These are phyloP conservation scores for Ciconia maguari DNA, from an alignment of 2,113 vertebrate genomes.

Conservation along the genomic window DNA sequence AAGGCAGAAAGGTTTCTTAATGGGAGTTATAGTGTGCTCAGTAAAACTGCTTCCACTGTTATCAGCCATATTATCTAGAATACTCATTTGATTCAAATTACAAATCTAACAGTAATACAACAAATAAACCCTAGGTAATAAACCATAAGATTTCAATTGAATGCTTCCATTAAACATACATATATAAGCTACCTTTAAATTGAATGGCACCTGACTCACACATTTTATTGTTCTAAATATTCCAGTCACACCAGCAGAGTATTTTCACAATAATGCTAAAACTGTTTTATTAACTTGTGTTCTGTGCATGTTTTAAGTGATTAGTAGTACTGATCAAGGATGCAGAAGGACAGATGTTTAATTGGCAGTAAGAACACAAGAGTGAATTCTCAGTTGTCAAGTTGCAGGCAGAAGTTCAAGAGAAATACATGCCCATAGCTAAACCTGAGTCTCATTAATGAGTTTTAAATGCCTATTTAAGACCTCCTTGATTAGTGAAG, in stretches of 20 bases:
- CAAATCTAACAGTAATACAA: neutral
- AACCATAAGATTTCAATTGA: neutral
- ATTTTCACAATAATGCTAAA: neutral
- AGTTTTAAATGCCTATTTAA: neutral
- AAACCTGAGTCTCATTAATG: constrained; percentile 2
- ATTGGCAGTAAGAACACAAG: neutral
- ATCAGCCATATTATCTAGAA: neutral
- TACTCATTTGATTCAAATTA: neutral
- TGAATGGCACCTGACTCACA: neutral
- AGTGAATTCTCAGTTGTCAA: constrained; percentile 20
- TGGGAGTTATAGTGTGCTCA: neutral
- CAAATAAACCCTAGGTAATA: neutral
- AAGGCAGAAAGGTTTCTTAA: neutral
- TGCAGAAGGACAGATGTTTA: constrained; percentile 36
- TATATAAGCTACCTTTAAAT: neutral
- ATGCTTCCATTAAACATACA: neutral
- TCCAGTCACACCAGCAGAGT: neutral
- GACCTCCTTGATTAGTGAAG: neutral
- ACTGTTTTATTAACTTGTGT: neutral
- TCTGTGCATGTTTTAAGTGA: neutral
- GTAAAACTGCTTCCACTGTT: neutral
- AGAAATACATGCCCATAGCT: neutral
- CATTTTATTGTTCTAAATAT: neutral
- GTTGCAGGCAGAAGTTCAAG: constrained; percentile 25
- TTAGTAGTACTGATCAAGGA: neutral